These are phyloP conservation scores for Penaeus vannamei DNA, from an alignment of 1,140 invertebrate genomes.

Conservation along the genomic window DNA sequence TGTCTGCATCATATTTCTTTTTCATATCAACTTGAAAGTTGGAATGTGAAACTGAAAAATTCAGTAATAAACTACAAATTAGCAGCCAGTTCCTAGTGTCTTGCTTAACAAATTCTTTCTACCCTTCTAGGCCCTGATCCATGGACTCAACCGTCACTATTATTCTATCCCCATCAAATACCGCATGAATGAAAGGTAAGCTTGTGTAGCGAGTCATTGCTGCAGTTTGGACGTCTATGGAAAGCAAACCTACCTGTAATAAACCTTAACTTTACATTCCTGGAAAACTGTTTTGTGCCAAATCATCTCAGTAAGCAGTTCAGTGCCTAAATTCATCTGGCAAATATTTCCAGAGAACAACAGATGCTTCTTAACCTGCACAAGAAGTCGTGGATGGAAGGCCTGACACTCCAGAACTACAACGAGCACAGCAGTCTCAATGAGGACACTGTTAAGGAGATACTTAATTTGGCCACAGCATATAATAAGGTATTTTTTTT, in stretches of 20 bases:
- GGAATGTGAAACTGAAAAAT: no score
- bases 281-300: no score
- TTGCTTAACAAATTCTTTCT: background rate
- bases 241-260: no score
- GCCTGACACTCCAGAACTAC: slow-evolving; percentile 94
- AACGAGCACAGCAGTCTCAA: slow-evolving; percentile 92
- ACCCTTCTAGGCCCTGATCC: slow-evolving; percentile 90
- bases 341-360: slow-evolving; percentile 88
- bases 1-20: no score
- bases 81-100: background rate
- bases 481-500: slow-evolving; percentile 89
- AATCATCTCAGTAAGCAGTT: no score
- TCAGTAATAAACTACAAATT: no score
- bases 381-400: slow-evolving; percentile 99
- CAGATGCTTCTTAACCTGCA: slow-evolving; percentile 99
- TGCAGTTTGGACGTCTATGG: no score
- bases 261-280: no score
- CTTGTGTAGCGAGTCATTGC: background rate
- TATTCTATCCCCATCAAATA: slow-evolving; percentile 99
- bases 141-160: slow-evolving; percentile 98
- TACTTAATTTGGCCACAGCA: slow-evolving; percentile 97
- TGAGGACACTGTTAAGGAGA: slow-evolving; percentile 94
- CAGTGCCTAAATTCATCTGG: background rate
- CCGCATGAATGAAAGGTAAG: slow-evolving; percentile 84
- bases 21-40: no score